phyloP scores from a whole-genome alignment of 2,888 invertebrate species.

The Phanerotoma sp. region DNA sequence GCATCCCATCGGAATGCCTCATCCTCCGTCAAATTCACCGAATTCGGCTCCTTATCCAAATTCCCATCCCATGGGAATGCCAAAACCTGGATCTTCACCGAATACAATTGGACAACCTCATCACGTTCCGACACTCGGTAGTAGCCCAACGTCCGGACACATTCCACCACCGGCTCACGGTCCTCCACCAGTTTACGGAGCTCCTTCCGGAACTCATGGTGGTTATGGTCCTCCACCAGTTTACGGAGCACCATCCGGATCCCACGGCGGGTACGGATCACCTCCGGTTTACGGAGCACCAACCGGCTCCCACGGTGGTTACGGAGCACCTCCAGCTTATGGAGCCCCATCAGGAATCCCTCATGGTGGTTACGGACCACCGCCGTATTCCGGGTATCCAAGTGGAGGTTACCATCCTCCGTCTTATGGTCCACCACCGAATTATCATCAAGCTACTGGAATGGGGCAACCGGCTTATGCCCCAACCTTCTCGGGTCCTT shows the following conservation, averaged over 20 bases:
- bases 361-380: conserved; percentile 19
- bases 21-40: no score
- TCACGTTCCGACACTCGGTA: background rate
- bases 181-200: conserved; percentile 9
- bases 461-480: conserved; percentile 33
- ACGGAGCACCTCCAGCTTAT: conserved; percentile 18
- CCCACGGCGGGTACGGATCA: conserved; percentile 18
- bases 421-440: conserved; percentile 26
- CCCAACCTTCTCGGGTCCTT: no score
- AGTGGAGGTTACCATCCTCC: no score
- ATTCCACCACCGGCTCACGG: conserved; percentile 5
- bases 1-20: background rate
- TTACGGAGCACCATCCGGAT: conserved; percentile 16
- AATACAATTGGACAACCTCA: background rate
- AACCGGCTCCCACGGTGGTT: conserved; percentile 17
- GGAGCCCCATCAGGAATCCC: conserved; percentile 19
- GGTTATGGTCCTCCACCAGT: conserved; percentile 19
- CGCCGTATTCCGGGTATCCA: no score
- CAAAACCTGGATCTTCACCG: background rate
- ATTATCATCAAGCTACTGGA: conserved; percentile 7
- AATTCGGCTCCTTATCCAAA: conserved; percentile 15
- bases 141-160: conserved; percentile 16
- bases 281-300: conserved; percentile 21
- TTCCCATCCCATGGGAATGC: conserved; percentile 22
- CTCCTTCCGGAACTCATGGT: conserved; percentile 21